Evolutionary conservation across 1,140 invertebrate genomes (phyloP).

Genomic region (Cheumatopsyche charites): DNA sequence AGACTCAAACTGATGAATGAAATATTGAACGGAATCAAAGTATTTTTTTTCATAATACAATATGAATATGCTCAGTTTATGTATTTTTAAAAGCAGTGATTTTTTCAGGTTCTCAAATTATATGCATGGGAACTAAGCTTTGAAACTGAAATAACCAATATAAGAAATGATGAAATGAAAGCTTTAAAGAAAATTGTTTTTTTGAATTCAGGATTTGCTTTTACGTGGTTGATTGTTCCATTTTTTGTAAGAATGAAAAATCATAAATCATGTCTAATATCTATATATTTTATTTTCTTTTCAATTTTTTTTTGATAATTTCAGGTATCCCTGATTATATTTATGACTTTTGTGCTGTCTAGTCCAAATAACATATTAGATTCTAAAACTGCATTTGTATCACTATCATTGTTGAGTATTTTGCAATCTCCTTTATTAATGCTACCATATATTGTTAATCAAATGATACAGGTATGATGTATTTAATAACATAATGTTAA

Average conservation of each 20-base stretch:
- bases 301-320: background rate
- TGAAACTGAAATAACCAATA: conserved; percentile 81
- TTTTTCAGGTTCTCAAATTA: conserved; percentile 75
- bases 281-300: background rate
- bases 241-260: conserved; percentile 79
- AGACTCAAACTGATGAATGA: conserved; percentile 95
- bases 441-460: conserved; percentile 87
- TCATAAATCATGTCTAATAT: background rate
- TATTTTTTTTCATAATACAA: conserved; percentile 50
- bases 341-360: conserved; percentile 86
- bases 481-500: background rate
- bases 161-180: conserved; percentile 83
- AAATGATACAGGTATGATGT: conserved; percentile 84
- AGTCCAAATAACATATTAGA: conserved; percentile 80
- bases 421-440: conserved; percentile 91
- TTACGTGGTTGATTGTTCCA: conserved; percentile 94
- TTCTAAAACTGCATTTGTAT: conserved; percentile 93
- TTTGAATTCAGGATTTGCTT: conserved; percentile 86
- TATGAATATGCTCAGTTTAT: background rate
- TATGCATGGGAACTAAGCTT: conserved; percentile 93
- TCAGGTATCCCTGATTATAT: conserved; percentile 88
- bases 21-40: conserved; percentile 93
- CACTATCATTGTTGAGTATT: conserved; percentile 97
- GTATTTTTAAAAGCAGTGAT: background rate
- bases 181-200: conserved; percentile 85